phyloP scores from a whole-genome alignment of 2,797 vertebrate species.

The Hephaestus fuliginosus region DNA sequence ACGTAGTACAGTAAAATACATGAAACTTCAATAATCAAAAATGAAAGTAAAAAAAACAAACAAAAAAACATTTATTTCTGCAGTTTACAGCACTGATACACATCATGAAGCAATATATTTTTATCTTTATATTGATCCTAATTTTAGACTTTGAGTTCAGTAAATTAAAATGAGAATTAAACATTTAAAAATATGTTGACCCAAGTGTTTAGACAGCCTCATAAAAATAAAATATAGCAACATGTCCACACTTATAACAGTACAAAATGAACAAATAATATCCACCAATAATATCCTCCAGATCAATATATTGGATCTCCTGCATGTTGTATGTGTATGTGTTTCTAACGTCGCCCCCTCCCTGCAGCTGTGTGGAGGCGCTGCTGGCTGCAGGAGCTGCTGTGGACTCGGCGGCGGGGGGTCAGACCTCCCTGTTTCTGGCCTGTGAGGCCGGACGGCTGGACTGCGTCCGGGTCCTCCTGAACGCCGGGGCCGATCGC shows the following conservation, averaged over 20 bases:
- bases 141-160: neutral
- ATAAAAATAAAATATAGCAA: too few species aligned
- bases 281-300: neutral
- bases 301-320: neutral
- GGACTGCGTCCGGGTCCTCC: constrained; percentile 88
- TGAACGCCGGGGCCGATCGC: constrained; percentile 89
- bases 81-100: neutral
- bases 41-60: neutral
- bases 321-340: neutral
- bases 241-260: too few species aligned
- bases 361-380: constrained; percentile 90
- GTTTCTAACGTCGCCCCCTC: neutral
- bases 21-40: neutral
- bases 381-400: constrained; percentile 90
- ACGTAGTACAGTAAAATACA: neutral
- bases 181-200: too few species aligned
- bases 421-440: constrained; percentile 91
- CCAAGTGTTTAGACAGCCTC: too few species aligned
- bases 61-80: neutral
- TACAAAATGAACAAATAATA: neutral
- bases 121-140: neutral
- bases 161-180: too few species aligned
- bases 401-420: constrained; percentile 88
- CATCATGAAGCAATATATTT: neutral
- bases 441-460: constrained; percentile 90